phyloP scores from a whole-genome alignment of 2,888 invertebrate genomes.

The Xylota sylvarum region DNA sequence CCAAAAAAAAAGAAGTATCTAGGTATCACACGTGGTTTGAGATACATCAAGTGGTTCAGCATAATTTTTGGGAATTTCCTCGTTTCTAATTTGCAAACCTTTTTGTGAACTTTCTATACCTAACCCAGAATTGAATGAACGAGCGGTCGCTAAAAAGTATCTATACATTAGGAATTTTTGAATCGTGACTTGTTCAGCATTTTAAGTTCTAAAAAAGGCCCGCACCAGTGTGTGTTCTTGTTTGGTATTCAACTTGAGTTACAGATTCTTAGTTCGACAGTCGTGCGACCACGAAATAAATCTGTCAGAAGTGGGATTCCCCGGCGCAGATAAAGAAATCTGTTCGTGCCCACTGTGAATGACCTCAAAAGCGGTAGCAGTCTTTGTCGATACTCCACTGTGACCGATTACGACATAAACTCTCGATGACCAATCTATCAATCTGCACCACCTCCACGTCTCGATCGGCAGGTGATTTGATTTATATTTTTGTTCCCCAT shows the following conservation, averaged over 20 bases:
- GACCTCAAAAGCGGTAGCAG: not conserved
- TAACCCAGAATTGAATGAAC: not conserved
- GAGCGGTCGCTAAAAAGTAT: not conserved
- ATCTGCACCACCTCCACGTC: no score
- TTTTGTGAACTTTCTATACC: not conserved
- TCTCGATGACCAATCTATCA: slow-evolving; percentile 11
- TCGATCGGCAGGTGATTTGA: not conserved
- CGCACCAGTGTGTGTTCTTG: slow-evolving; percentile 15
- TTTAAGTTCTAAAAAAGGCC: slow-evolving; percentile 38
- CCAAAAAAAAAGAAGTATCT: slow-evolving; percentile 3
- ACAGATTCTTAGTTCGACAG: slow-evolving; percentile 11
- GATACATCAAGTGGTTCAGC: not conserved
- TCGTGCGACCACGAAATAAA: slow-evolving; percentile 28
- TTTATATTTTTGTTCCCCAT: not conserved
- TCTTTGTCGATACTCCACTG: not conserved
- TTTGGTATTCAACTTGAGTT: slow-evolving; percentile 36
- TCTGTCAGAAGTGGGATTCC: slow-evolving; percentile 27
- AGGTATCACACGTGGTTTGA: slow-evolving; percentile 7
- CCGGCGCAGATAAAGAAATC: not conserved
- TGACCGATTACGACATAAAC: slow-evolving; percentile 18
- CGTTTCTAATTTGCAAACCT: not conserved
- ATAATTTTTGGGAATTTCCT: not conserved
- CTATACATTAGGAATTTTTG: slow-evolving; percentile 10
- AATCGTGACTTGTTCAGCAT: slow-evolving; percentile 22
- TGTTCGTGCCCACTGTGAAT: slow-evolving; percentile 1